A percentile compares a stretch with the other conserved stretches of the same genome.
Evolutionary conservation across 1,140 invertebrate species (phyloP).

Genomic region (Stegodyphus mimosarum): DNA sequence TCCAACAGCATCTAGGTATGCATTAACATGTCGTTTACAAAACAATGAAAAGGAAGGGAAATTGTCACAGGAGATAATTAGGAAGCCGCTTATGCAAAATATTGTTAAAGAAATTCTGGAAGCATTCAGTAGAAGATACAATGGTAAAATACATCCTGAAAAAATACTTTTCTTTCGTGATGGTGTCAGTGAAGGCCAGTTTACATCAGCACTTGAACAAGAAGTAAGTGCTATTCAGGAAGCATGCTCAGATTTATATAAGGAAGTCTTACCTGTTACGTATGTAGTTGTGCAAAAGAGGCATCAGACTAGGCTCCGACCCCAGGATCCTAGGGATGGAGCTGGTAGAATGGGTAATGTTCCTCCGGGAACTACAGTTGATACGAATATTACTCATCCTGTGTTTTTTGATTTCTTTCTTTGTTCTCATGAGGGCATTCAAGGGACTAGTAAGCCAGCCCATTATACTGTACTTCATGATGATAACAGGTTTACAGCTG

Average conservation of each 20-base stretch:
- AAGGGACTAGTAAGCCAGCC: constrained; percentile 63
- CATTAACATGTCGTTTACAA: constrained; percentile 55
- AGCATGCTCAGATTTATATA: constrained; percentile 20
- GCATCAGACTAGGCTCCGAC: constrained; percentile 60
- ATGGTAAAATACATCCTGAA: constrained; percentile 62
- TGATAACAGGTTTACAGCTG: constrained; percentile 60
- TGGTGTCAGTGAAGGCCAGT: constrained; percentile 71
- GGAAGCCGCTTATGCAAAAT: constrained; percentile 72
- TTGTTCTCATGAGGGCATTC: constrained; percentile 76
- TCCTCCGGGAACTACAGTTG: constrained; percentile 85
- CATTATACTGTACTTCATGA: constrained; percentile 63
- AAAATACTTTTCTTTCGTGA: constrained; percentile 70
- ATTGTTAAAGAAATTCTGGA: constrained; percentile 70
- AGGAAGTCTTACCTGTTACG: constrained; percentile 56
- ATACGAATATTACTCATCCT: constrained; percentile 83
- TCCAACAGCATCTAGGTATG: constrained; percentile 36
- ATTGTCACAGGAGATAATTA: constrained; percentile 53
- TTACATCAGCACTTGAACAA: constrained; percentile 64
- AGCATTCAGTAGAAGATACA: constrained; percentile 27
- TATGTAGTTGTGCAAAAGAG: constrained; percentile 64
- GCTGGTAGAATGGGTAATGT: constrained; percentile 74
- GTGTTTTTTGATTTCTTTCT: constrained; percentile 87
- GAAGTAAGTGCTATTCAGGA: constrained; percentile 61
- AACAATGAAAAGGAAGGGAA: constrained; percentile 13
- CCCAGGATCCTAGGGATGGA: constrained; percentile 62